Conservation (phyloP, 2,888 invertebrate genomes). For the Tipula helvola region DNA sequence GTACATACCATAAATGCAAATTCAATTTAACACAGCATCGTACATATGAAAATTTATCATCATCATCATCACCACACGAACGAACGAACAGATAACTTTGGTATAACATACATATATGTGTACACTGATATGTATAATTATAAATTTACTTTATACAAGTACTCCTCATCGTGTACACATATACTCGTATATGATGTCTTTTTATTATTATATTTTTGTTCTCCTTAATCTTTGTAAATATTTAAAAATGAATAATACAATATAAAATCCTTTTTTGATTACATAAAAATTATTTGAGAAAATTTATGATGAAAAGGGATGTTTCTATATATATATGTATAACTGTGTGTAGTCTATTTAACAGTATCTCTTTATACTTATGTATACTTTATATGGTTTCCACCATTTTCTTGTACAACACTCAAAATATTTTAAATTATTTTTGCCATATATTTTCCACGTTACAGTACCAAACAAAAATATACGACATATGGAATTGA, state of each 20-base stretch:
- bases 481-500: too few relatives aligned
- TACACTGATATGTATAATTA: neutral
- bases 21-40: neutral
- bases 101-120: neutral
- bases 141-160: neutral
- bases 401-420: too few relatives aligned
- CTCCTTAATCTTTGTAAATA: constrained; percentile 8
- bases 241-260: constrained; percentile 10
- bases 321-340: neutral
- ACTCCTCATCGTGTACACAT: neutral
- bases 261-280: constrained; percentile 5
- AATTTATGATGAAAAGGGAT: neutral
- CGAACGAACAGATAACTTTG: neutral
- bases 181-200: neutral
- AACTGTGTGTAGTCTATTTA: too few relatives aligned
- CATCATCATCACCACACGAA: neutral
- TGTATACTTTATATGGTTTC: too few relatives aligned
- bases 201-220: neutral
- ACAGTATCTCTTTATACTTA: too few relatives aligned
- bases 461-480: too few relatives aligned
- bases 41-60: neutral
- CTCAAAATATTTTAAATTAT: too few relatives aligned
- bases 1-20: neutral
- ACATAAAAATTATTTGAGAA: constrained; percentile 7
- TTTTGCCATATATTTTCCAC: too few relatives aligned